Base-by-base conservation (phyloP, 1,140 invertebrate genomes). In the Ericerus pela region DNA sequence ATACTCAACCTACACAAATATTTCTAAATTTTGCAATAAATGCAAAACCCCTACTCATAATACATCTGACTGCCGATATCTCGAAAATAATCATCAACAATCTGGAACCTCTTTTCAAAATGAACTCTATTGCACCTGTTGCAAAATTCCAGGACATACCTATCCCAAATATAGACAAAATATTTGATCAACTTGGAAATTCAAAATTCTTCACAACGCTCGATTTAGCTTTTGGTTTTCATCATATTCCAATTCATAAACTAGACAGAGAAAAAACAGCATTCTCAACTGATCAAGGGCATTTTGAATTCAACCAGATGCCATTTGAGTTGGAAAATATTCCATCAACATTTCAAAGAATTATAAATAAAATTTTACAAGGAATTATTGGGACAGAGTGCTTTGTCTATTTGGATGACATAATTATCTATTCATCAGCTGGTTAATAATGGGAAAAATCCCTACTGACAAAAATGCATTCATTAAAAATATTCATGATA, bases 81-180 rank as follows among this genome's bases (percentile, higher is more conserved):
- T 33, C 8, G n/a, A 33, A 10, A 33, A 33, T 33, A 8, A n/a
- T 33, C 8, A 33, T n/a, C n/a, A 8, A n/a, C 8, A 33, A 33
- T 33, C 30, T 33, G 30, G n/a, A 33, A n/a, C n/a, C n/a, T n/a
- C n/a, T n/a, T n/a, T n/a, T n/a, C 30, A 33, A 33, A 33, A 33
- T 10, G 8, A 33, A 33, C 30, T 33, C 8, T 10, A 33, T n/a
- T 33, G 30, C n/a, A 33, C 8, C n/a, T 33, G 8, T 33, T 33
- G 30, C n/a, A 33, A 33, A 33, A 33, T 10, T 33, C 30, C n/a
- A 8, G 30, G 30, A 10, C 30, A 33, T 33, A 8, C 75, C 75
- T 6, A 62, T 80, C n/a, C 76, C 73, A 1, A 64, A 69, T 16
- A 74, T 77, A 16, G 67, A 69, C 22, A 67, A 73, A n/a, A 66